These are phyloP conservation scores for Habroteleia sp. DNA, from an alignment of 2,888 invertebrate genomes.

Conservation along the genomic window DNA sequence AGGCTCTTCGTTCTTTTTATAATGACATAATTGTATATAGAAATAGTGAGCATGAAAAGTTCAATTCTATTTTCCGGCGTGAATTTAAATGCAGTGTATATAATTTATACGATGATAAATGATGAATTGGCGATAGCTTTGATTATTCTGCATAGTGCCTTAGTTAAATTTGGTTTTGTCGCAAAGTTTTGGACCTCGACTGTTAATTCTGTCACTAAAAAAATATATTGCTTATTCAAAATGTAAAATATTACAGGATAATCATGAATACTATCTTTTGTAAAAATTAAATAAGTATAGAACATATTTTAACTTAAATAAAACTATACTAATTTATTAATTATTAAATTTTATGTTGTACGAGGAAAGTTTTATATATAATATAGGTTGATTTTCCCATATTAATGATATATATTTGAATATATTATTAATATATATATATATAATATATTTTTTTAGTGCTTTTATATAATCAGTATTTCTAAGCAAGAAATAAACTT, in stretches of 20 bases:
- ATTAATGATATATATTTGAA: no score
- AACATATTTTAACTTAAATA: no score
- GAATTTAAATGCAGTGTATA: neutral
- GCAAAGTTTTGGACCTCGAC: slow-evolving; percentile 2
- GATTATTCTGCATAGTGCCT: slow-evolving; percentile 33
- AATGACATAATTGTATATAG: slow-evolving; percentile 30
- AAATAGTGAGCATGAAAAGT: neutral
- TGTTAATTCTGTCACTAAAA: neutral
- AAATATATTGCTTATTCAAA: slow-evolving; percentile 1
- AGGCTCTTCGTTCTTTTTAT: slow-evolving; percentile 17
- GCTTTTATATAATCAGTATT: no score
- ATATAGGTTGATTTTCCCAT: no score
- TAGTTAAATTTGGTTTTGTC: slow-evolving; percentile 22
- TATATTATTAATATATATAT: no score
- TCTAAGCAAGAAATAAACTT: no score
- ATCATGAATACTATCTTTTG: no score
- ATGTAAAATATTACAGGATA: slow-evolving; percentile 1
- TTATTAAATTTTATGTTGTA: no score
- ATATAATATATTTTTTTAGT: no score
- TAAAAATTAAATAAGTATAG: no score
- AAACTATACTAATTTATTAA: no score
- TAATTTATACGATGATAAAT: slow-evolving; percentile 15
- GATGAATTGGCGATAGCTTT: slow-evolving; percentile 14
- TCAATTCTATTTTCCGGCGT: slow-evolving; percentile 14
- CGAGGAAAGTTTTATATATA: no score